Evolutionary conservation across 2,113 vertebrate genomes (phyloP), one percentile per base, ranked within the genome.

Genomic region (Poeciliopsis occidentalis): DNA sequence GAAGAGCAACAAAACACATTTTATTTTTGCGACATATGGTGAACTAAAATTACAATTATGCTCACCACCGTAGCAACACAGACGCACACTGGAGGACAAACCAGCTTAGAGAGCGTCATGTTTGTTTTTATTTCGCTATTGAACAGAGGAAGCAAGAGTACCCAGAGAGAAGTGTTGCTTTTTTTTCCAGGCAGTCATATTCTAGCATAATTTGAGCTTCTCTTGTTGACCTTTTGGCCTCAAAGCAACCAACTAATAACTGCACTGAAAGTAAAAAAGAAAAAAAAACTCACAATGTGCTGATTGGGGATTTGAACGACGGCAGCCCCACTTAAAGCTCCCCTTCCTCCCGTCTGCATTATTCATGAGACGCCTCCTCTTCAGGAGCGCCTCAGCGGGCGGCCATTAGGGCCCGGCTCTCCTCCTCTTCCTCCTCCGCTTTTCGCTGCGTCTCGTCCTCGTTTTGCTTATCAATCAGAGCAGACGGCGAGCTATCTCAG

Each of bases 331-430:
- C 81, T 84, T 81, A 83, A 76, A 63, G 70, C 73, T 76, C 67
- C 64, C 73, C 73, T 67, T 41, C 15, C 71, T 70, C 78, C 60
- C 61, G 73, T 60, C 60, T 92, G 83, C 85, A 92, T 92, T 87
- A 93, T 93, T 94, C 81, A 94, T 88, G 87, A 78, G 84, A 73
- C 78, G 73, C 69, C 71, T 82, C 76, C 73, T 79, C 70, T 84
- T 76, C 78, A 90, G 83, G 81, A 89, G 74, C 64, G 44, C 60
- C 80, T 76, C 82, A 60, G 71, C 63, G 44, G 80, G 3, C 80
- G 44, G 85, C 85, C 89, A 91, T 91, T 89, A 90, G 87, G 81
- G 67, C 70, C 82, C 27, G 31, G 67, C 75, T 73, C 72, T 37
- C 34, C 10, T 37, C 34, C 34, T 37, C 10, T 0, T 78, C 79